Evolutionary conservation across 2,113 vertebrate species (phyloP), one percentile per base, ranked within the genome.

Genomic region (Cariama cristata): DNA sequence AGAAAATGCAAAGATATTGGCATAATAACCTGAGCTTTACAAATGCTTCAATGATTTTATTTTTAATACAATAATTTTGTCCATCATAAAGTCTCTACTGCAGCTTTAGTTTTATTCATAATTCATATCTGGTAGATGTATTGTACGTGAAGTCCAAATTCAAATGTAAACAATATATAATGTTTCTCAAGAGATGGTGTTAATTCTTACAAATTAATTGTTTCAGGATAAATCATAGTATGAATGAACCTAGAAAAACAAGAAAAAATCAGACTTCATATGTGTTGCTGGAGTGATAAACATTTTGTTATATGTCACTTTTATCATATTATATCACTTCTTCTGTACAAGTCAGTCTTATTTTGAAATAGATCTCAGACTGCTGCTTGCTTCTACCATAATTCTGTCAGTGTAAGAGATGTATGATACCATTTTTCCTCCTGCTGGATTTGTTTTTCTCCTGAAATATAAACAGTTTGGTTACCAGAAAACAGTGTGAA

Each of bases 391-490:
- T 82, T 95, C 38, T 88, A 44, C 38, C 11, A 30, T 74, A 74
- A 77, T 71, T 94, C 35, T 71, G 20, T 86, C 38, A 56, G 33
- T 8, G 12, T 55, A 73, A 63, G 50, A 80, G 28, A 83, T 0
- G 0, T 38, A 77, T 49, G 28, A 74, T 86, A 69, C 17, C 2
- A 4, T 74, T 92, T 93, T 92, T 84, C 32, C 6, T 90, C 24
- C 55, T 88, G 18, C n/a, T 91, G 74, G 42, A 86, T 83, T 93
- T 91, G 40, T 53, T 94, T 92, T 93, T 79, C 53, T 88, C 17
- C 60, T 84, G 44, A 92, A 95, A 84, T 88, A 62, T 80, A 80
- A 97, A 86, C 67, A 90, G 14, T 74, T 80, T 77, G 4, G 53
- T 91, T 93, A 84, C 55, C 47, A 93, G 72, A 86, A 93, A 91